Percentiles rank a stretch among this genome's conserved stretches.
Conservation (phyloP, 2,888 invertebrate species). For the Baccha elongata region DNA sequence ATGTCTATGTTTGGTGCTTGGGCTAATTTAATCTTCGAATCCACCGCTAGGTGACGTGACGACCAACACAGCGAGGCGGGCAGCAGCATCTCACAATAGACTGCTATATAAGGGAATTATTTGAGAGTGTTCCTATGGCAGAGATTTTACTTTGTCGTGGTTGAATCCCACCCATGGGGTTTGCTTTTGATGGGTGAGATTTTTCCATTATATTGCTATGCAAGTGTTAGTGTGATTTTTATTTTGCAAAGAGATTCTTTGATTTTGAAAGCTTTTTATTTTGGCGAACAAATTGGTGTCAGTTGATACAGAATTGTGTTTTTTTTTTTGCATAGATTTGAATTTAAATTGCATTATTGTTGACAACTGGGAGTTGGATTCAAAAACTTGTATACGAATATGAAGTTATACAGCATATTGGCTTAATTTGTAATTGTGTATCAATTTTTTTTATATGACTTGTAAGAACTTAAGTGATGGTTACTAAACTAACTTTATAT, state of each 20-base stretch:
- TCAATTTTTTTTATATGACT: too few relatives aligned
- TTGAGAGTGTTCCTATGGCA: conserved; percentile 12
- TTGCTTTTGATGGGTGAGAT: conserved; percentile 22
- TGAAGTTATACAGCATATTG: too few relatives aligned
- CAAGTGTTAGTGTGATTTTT: conserved; percentile 40
- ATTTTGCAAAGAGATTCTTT: conserved; percentile 30
- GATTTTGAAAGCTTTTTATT: conserved; percentile 53
- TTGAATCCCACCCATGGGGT: conserved; percentile 15
- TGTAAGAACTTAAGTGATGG: too few relatives aligned
- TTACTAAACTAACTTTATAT: too few relatives aligned
- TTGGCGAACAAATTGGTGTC: conserved; percentile 26
- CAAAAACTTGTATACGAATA: too few relatives aligned
- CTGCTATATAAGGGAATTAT: conserved; percentile 49
- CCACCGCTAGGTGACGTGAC: conserved; percentile 79
- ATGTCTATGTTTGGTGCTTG: conserved; percentile 69
- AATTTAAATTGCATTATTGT: conserved; percentile 31
- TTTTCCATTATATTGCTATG: background rate
- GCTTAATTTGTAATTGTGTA: too few relatives aligned
- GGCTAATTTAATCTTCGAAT: conserved; percentile 79
- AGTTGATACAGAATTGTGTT: conserved; percentile 16
- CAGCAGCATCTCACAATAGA: conserved; percentile 51
- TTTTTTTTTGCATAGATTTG: conserved; percentile 4
- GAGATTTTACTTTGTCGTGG: conserved; percentile 27
- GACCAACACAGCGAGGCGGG: conserved; percentile 26
- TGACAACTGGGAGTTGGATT: too few relatives aligned